Evolutionary conservation across 2,113 vertebrate genomes (phyloP).

Genomic region (Pituophis catenifer): DNA sequence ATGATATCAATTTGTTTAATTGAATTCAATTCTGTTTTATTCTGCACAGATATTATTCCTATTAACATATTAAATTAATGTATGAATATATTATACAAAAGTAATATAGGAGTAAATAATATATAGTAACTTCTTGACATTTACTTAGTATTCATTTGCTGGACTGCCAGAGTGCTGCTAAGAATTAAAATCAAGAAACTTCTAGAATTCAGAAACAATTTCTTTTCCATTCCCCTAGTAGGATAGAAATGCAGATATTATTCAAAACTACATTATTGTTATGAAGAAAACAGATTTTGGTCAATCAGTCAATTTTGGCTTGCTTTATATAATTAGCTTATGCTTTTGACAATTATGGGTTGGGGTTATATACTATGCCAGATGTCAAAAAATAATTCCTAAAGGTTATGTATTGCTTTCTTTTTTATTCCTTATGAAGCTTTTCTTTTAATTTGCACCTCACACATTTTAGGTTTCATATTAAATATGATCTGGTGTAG

Average conservation of each 20-base stretch:
- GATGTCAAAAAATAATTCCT: neutral
- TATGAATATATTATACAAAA: neutral
- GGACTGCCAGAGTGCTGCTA: neutral
- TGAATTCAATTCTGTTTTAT: neutral
- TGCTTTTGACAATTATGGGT: conserved; percentile 17
- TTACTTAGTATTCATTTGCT: neutral
- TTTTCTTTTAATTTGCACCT: neutral
- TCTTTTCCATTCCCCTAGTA: neutral
- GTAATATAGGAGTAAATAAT: neutral
- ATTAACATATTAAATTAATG: neutral
- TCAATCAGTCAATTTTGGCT: conserved; percentile 2
- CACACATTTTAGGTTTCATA: neutral
- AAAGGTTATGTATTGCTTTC: neutral
- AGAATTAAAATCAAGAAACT: neutral
- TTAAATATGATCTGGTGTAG: neutral
- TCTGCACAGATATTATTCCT: neutral
- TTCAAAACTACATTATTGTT: conserved; percentile 21
- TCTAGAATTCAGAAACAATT: neutral
- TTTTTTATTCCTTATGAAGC: neutral
- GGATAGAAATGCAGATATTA: conserved; percentile 20
- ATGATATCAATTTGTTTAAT: neutral
- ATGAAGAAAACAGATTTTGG: conserved; percentile 27
- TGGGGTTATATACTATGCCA: conserved; percentile 25
- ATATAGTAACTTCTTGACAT: neutral
- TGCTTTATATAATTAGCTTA: conserved; percentile 22